Base-by-base conservation (phyloP, 30 jellyfish, hydroid and myxozoan species). In the Nemopilema nomurai region DNA sequence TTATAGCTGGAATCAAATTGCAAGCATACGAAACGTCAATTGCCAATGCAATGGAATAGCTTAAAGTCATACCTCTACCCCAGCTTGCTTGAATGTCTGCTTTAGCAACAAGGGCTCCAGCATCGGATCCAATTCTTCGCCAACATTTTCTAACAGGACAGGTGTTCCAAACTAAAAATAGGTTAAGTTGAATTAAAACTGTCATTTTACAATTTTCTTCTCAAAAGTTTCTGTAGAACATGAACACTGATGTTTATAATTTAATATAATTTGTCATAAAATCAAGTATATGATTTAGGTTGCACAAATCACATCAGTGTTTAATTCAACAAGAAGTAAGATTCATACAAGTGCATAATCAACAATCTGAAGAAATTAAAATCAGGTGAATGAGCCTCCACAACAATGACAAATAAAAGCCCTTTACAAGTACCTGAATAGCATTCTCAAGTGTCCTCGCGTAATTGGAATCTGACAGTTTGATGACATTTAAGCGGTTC, bases 371-470 rank as follows among this genome's bases (percentile, higher is more conserved):
- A n/a, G n/a, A n/a, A n/a, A 41, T 41, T 41, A 41, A 6, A 41
- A 41, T 41, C 9, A 41, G 57, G 6, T 41, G 57, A 41, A 13
- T 41, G 13, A 13, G 13, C 9, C 13, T 41, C 13, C 13, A 6
- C 6, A 3, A 3, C 57, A 41, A 3, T 41, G 6, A 41, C 13
- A 41, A 41, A 41, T 41, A 41, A 41, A 41, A 41, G 9, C 57
- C 57, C 13, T 41, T 41, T 64, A 25, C 16, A 3, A 20, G 28
- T 41, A 94, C 99, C 97, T 94, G 99, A 32, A 94, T 94, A 20
- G 99, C 97, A 89, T 94, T 94, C 67, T 94, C 99, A 26, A 94
- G 92, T 8, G 97, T 76, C 28, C 99, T 63, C 13, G 95, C 99
- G 57, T 94, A 94, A 67, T 79, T 83, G 16, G 99, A 74, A 89